Base-by-base conservation (phyloP, 1,140 invertebrate species). In the Drosophila eugracilis region DNA sequence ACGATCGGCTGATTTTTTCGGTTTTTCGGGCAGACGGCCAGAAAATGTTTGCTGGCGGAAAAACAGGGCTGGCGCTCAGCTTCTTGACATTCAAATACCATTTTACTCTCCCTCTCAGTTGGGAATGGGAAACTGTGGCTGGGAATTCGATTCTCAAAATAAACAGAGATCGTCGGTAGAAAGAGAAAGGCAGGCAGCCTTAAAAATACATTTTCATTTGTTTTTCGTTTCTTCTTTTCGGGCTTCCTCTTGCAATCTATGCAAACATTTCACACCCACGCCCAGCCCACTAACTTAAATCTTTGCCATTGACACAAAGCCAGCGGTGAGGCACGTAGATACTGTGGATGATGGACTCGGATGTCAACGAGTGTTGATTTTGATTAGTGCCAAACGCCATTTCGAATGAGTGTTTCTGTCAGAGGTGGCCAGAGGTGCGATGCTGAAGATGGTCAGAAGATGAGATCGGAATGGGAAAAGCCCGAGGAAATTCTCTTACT, bases 301-400 rank as follows among this genome's bases (percentile, higher is more conserved):
- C 76, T 76, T 79, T 54, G 60, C 60, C 59, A 79, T 67, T 66
- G 72, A 57, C 62, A 42, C 22, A 30, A 9, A 55, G 34, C 2
- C 7, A 14, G 22, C 47, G 39, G 39, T 39, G 36, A 45, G 48
- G 47, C 50, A 73, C 36, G 53, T 30, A 32, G 22, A 58, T 30
- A 22, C 14, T 19, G 22, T 12, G 63, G 58, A 55, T 55, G 49
- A 53, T 67, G 39, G 32, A 49, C 52, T 36, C 14, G 52, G 36
- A 21, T 52, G 41, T 39, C 57, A 50, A 44, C 62, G 42, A 48
- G 47, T 60, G 44, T 57, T 66, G 53, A 42, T 55, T 60, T 39
- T 84, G 79, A 83, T 84, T 85, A 84, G 76, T 67, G 75, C 71
- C 79, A 71, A 83, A 78, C 70, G 78, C 73, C 58, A 59, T 44